Percentiles rank a stretch among this genome's conserved stretches.
These are phyloP conservation scores for Regulus satrapa DNA, from an alignment of 2,113 vertebrate species.

Conservation along the genomic window DNA sequence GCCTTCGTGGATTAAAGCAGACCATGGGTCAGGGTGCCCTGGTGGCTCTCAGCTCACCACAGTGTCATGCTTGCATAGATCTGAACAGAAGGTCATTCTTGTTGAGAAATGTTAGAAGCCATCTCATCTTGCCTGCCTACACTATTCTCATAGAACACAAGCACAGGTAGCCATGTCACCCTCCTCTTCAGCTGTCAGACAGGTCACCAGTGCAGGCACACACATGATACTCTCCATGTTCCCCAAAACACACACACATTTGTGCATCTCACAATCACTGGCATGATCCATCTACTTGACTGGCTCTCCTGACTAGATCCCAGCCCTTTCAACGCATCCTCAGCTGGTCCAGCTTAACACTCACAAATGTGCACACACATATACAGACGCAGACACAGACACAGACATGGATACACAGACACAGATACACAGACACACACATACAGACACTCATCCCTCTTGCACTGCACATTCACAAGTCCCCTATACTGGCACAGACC, in stretches of 20 bases:
- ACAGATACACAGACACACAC: not conserved
- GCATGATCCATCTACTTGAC: accelerated
- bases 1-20: not conserved
- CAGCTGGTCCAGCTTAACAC: not conserved
- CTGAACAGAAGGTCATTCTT: not conserved
- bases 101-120: not conserved
- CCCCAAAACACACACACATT: not conserved
- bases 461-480: not conserved
- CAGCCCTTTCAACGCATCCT: accelerated
- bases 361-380: not conserved
- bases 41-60: not conserved
- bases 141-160: not conserved
- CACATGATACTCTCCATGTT: accelerated
- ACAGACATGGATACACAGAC: not conserved
- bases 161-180: accelerated
- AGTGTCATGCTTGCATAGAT: not conserved
- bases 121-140: accelerated
- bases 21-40: accelerated
- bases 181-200: not conserved
- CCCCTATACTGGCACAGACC: accelerated
- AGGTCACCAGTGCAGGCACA: not conserved
- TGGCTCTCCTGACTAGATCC: not conserved
- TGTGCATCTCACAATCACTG: not conserved
- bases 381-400: not conserved
- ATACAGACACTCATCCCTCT: not conserved